Conservation (phyloP, 2,888 invertebrate species). For the Standfussiana lucernea region DNA sequence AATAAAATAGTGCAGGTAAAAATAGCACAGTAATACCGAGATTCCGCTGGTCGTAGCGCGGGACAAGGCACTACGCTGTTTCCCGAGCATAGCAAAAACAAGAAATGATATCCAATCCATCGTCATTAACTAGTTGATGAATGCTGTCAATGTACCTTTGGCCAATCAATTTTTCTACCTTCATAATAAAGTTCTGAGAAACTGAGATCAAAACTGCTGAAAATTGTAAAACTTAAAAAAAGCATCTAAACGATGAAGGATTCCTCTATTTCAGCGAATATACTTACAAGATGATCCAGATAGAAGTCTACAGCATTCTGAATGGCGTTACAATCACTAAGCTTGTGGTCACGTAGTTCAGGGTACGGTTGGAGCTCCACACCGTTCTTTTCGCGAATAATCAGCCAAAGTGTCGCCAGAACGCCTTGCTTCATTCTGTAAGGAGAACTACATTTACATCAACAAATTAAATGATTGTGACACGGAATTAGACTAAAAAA, state of each 20-base stretch:
- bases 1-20: constrained; percentile 11
- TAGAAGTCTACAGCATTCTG: constrained; percentile 93
- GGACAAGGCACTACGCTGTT: background rate
- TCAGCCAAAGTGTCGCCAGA: constrained; percentile 91
- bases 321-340: constrained; percentile 91
- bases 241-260: background rate
- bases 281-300: constrained; percentile 82
- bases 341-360: constrained; percentile 92
- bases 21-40: background rate
- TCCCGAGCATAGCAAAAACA: constrained; percentile 2
- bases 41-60: background rate
- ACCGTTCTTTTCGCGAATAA: constrained; percentile 73
- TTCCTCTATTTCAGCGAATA: background rate
- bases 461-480: background rate
- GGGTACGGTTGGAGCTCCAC: constrained; percentile 91
- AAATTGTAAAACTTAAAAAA: background rate
- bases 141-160: background rate
- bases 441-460: constrained; percentile 9
- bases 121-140: constrained; percentile 1
- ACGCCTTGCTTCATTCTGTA: constrained; percentile 91
- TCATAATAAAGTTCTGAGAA: background rate
- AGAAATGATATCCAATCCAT: constrained; percentile 14
- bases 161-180: background rate
- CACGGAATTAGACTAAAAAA: constrained; percentile 2
- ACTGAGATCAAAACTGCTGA: background rate